Evolutionary conservation across 1,140 invertebrate genomes (phyloP).

Genomic region (Gonatopus flavifemur): DNA sequence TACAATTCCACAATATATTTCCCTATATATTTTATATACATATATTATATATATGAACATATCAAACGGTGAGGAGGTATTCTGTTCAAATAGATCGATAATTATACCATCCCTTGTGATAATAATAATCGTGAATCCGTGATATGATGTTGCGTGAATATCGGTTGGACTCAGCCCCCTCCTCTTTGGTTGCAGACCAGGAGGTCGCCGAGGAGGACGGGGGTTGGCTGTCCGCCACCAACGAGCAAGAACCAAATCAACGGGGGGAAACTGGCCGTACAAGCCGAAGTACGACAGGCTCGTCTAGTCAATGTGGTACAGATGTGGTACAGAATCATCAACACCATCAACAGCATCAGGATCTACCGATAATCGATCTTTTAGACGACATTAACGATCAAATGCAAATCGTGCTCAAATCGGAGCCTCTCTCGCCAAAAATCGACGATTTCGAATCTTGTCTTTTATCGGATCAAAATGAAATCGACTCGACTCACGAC

Average conservation of each 20-base stretch:
- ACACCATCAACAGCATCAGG: constrained; percentile 27
- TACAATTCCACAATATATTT: too few species aligned
- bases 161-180: constrained; percentile 57
- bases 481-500: constrained; percentile 13
- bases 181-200: constrained; percentile 61
- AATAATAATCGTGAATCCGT: constrained; percentile 5
- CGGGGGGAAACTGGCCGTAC: constrained; percentile 32
- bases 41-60: too few species aligned
- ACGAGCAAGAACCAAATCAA: constrained; percentile 36
- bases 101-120: too few species aligned
- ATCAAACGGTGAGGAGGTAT: too few species aligned
- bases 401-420: constrained; percentile 48
- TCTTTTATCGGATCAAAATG: constrained; percentile 29
- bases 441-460: constrained; percentile 42
- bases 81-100: too few species aligned
- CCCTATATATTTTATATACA: too few species aligned
- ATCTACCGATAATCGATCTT: constrained; percentile 51
- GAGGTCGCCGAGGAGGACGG: constrained; percentile 58
- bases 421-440: constrained; percentile 49
- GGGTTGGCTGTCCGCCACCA: constrained; percentile 52
- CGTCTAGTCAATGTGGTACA: constrained; percentile 33
- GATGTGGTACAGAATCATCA: constrained; percentile 12
- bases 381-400: constrained; percentile 51
- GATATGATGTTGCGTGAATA: constrained; percentile 26
- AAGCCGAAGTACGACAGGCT: constrained; percentile 38